phyloP scores from a whole-genome alignment of 2,797 vertebrate genomes.

The Pseudomugil tenellus region DNA sequence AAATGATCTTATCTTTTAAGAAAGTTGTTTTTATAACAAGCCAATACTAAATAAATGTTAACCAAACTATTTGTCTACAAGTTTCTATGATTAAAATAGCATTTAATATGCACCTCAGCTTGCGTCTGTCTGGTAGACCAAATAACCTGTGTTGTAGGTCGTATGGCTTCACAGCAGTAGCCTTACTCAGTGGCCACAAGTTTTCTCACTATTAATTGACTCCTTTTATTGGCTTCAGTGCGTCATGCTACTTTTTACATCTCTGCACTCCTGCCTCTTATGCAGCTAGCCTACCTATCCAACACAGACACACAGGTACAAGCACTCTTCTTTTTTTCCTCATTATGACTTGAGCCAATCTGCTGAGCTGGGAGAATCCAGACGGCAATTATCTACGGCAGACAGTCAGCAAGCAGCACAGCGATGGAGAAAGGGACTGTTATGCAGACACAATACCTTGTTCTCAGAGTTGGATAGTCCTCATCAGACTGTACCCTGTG shows the following conservation, averaged over 20 bases:
- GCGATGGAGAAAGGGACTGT: slow-evolving; percentile 41
- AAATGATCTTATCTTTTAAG: neutral
- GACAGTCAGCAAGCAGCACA: slow-evolving; percentile 55
- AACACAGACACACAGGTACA: slow-evolving; percentile 23
- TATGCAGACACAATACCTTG: slow-evolving; percentile 54
- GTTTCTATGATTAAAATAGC: neutral
- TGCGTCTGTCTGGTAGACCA: neutral
- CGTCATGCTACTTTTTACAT: slow-evolving; percentile 16
- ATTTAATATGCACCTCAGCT: slow-evolving; percentile 1
- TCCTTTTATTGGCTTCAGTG: slow-evolving; percentile 46
- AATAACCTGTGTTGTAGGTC: neutral
- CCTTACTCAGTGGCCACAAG: neutral
- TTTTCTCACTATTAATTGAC: slow-evolving; percentile 24
- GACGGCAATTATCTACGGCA: slow-evolving; percentile 70
- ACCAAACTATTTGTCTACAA: neutral
- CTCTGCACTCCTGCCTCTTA: slow-evolving; percentile 12
- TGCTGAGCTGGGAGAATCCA: slow-evolving; percentile 59
- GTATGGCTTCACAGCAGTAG: neutral
- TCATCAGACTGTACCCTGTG: slow-evolving; percentile 59
- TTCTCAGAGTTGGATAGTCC: slow-evolving; percentile 54
- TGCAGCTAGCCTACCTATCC: slow-evolving; percentile 18
- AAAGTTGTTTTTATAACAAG: neutral
- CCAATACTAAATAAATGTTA: neutral
- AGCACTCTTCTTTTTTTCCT: slow-evolving; percentile 34
- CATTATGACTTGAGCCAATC: slow-evolving; percentile 63